phyloP scores from a whole-genome alignment of 2,888 invertebrate species.

The Leucophenga maculata region DNA sequence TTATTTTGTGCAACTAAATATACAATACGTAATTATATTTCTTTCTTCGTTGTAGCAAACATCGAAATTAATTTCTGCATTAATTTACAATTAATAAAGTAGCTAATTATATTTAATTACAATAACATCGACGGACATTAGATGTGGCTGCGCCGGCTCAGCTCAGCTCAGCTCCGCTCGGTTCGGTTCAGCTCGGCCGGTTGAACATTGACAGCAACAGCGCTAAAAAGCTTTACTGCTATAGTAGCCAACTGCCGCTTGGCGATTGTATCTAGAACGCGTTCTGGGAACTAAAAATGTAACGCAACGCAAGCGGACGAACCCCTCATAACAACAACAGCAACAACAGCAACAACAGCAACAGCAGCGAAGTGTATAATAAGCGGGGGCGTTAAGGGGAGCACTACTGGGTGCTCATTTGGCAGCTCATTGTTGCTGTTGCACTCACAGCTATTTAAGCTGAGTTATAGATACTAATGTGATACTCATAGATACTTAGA shows the following conservation, averaged over 20 bases:
- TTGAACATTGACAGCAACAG: not conserved
- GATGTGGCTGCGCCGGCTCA: not conserved
- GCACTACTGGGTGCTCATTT: conserved; percentile 12
- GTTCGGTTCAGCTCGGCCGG: not conserved
- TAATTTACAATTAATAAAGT: conserved; percentile 64
- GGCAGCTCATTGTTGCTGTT: conserved; percentile 36
- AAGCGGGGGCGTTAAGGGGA: not conserved
- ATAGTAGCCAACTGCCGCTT: not conserved
- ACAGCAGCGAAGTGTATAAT: no score
- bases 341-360: not conserved
- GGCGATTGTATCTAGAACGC: conserved; percentile 11
- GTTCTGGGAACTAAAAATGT: conserved; percentile 20
- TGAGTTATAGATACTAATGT: conserved; percentile 2
- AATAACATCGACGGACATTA: conserved; percentile 52
- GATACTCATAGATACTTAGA: conserved; percentile 8
- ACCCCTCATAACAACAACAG: not conserved
- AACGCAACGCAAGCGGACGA: not conserved
- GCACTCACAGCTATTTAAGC: conserved; percentile 23
- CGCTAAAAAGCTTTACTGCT: not conserved
- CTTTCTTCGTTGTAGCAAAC: not conserved
- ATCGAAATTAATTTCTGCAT: conserved; percentile 59
- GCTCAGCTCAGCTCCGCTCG: no score
- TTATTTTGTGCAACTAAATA: not conserved
- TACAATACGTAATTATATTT: conserved; percentile 6
- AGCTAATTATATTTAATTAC: conserved; percentile 66